Evolutionary conservation across 1,140 invertebrate genomes (phyloP).

Genomic region (Nomia melanderi): DNA sequence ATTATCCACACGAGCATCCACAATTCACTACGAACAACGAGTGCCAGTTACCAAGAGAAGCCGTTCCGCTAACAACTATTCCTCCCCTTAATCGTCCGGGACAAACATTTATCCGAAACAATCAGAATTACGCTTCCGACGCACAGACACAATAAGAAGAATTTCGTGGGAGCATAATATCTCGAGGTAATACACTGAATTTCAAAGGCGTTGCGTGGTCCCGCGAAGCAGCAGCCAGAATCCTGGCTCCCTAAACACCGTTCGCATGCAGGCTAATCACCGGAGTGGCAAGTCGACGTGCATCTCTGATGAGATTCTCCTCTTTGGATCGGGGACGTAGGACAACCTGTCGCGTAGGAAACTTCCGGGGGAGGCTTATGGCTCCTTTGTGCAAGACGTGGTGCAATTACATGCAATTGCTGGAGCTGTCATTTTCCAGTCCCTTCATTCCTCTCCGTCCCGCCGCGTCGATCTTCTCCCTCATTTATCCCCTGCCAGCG

Average conservation of each 20-base stretch:
- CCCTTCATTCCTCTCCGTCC: not conserved
- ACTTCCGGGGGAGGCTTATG: conserved; percentile 52
- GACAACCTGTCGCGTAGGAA: conserved; percentile 50
- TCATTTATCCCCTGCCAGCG: conserved; percentile 12
- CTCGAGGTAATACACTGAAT: conserved; percentile 3
- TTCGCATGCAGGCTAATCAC: conserved; percentile 44
- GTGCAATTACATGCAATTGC: conserved; percentile 54
- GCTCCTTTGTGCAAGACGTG: conserved; percentile 50
- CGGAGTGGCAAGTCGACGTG: conserved; percentile 43
- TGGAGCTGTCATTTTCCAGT: conserved; percentile 48
- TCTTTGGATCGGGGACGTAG: conserved; percentile 47
- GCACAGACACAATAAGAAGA: not conserved
- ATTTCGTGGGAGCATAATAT: not conserved
- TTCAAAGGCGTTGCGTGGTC: conserved; percentile 8
- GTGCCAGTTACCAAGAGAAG: too few species aligned
- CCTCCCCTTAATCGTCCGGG: too few species aligned
- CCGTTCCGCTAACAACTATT: too few species aligned
- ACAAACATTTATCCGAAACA: too few species aligned
- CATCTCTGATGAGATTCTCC: conserved; percentile 51
- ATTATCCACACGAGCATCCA: too few species aligned
- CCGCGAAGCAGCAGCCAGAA: not conserved
- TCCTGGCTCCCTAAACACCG: conserved; percentile 22
- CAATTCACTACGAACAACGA: too few species aligned
- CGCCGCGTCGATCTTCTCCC: not conserved
- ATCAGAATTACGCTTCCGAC: too few species aligned